Percentiles rank a stretch among this genome's conserved stretches.
phyloP scores from a whole-genome alignment of 2,797 vertebrate species.

The Pelochelys cantorii region DNA sequence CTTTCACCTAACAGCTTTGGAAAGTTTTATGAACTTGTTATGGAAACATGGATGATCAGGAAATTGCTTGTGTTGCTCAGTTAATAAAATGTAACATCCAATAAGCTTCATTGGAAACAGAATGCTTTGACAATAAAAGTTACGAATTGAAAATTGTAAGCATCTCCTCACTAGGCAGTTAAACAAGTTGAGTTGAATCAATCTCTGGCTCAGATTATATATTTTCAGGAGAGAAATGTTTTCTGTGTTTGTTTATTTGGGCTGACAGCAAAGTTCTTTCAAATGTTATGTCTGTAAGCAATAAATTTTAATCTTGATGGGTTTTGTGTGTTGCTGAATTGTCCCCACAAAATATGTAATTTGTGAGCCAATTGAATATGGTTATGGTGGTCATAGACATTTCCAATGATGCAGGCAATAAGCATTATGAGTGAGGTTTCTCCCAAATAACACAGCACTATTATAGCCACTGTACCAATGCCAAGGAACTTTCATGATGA shows the following conservation, averaged over 20 bases:
- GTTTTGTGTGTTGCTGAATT: constrained; percentile 46
- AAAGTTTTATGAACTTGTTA: neutral
- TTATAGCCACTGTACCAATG: constrained; percentile 36
- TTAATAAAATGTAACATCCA: neutral
- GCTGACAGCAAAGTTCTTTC: constrained; percentile 47
- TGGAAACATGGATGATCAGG: neutral
- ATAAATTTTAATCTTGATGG: constrained; percentile 31
- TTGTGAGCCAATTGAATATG: constrained; percentile 38
- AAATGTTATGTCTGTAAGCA: constrained; percentile 46
- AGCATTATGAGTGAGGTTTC: constrained; percentile 19
- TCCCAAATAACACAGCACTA: constrained; percentile 53
- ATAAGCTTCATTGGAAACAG: neutral
- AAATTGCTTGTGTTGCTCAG: neutral
- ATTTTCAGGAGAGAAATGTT: constrained; percentile 46
- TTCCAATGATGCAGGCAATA: constrained; percentile 54
- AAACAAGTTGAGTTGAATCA: neutral
- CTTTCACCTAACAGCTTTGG: neutral
- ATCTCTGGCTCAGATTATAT: neutral
- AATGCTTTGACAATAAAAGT: neutral
- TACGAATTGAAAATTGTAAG: neutral
- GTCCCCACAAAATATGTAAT: constrained; percentile 8
- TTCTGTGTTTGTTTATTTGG: constrained; percentile 44
- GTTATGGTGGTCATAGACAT: constrained; percentile 48
- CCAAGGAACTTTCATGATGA: constrained; percentile 21
- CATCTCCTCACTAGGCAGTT: neutral